Base-by-base conservation (phyloP, 1,140 invertebrate genomes). In the Venturia canescens region DNA sequence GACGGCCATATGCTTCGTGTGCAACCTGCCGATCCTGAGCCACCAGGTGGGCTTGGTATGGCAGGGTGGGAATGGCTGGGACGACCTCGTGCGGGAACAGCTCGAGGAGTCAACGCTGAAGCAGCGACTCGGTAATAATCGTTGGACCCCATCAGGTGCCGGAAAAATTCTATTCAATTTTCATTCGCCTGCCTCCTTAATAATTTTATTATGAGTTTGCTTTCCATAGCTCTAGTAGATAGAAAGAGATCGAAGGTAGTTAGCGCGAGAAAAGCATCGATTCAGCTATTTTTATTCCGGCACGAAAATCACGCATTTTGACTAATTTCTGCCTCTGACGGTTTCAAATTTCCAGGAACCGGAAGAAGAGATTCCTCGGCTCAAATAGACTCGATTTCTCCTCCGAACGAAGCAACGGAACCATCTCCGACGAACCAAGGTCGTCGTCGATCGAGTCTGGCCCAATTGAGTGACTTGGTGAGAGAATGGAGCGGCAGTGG, bases 1-100 rank as follows among this genome's bases (percentile, higher is more conserved):
- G 96, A 97, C 97, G 87, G 95, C 97, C 88, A 96, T 98, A 91
- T 98, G 97, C 92, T 98, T 98, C 93, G 97, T 98, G 83, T 98
- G 97, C 95, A 98, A 98, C 92, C 94, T 98, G 86, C 97, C 97
- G 82, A 98, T 98, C 89, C 93, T 98, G 86, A 97, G 96, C 80
- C 97, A 98, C 92, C 97, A 98, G 94, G 97, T 98, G 88, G 97
- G 97, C 13, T 91, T 98, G 89, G 95, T 97, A 87, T 98, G 97
- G 97, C 96, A 97, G 87, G 97, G 97, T 57, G 97, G 96, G 85
- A 98, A 98, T 90, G 97, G 97, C 83, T 97, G 97, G 95, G 97
- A 98, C 94, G 97, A 98, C 90, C 93, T 97, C 82, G 94, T 97
- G 38, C 93, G 96, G 84, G 97, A 97, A 87, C 96, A 96, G 87